Percentiles rank a stretch among this genome's conserved stretches.
Conservation (phyloP, 2,888 invertebrate genomes). For the Desoria tigrina region DNA sequence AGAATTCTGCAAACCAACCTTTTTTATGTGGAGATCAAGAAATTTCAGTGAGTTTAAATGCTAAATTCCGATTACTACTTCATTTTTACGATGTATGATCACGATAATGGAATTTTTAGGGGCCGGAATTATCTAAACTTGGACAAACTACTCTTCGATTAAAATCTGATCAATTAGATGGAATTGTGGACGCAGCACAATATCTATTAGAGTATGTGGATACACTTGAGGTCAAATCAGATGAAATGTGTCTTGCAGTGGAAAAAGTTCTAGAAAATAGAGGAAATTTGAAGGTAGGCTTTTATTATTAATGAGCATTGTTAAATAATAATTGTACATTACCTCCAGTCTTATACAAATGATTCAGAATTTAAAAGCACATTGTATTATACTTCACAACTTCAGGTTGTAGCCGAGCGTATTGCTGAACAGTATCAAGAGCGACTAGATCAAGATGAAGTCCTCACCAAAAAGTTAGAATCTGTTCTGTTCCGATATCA, state of each 20-base stretch:
- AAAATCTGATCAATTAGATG: constrained; percentile 25
- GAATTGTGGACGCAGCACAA: constrained; percentile 37
- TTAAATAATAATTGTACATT: background rate
- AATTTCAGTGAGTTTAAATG: constrained; percentile 28
- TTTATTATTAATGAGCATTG: background rate
- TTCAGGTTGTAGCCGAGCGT: constrained; percentile 34
- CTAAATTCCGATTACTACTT: background rate
- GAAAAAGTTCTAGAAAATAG: background rate
- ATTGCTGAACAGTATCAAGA: constrained; percentile 46
- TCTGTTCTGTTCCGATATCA: constrained; percentile 37
- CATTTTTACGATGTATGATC: background rate
- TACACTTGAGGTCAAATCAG: constrained; percentile 19
- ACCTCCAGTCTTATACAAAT: too few species aligned
- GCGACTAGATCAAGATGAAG: constrained; percentile 36
- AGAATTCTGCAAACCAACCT: constrained; percentile 23
- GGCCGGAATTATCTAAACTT: background rate
- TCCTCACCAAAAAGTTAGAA: constrained; percentile 40
- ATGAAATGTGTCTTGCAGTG: constrained; percentile 21
- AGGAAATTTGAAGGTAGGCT: background rate
- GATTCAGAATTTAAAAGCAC: too few species aligned
- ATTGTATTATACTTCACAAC: too few species aligned
- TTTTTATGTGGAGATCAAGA: constrained; percentile 43
- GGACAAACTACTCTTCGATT: too few species aligned
- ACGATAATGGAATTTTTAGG: background rate
- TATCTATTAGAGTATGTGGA: constrained; percentile 30